A percentile compares a stretch with the other conserved stretches of the same genome.
Evolutionary conservation across 2,888 invertebrate species (phyloP).

Genomic region (Lasius fuliginosus): DNA sequence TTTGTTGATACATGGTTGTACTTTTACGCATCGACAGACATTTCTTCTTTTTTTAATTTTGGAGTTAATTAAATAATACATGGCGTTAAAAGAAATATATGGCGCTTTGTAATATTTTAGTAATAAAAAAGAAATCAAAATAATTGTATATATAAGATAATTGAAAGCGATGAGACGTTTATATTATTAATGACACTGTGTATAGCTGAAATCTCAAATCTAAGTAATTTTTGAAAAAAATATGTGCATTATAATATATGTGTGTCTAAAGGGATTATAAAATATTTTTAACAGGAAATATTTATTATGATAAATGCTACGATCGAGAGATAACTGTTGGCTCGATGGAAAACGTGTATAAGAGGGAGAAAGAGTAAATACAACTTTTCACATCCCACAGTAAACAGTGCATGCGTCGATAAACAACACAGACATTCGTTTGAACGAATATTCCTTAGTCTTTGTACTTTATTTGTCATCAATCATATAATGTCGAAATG

Average conservation of each 20-base stretch:
- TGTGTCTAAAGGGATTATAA: neutral
- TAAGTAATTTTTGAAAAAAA: no score
- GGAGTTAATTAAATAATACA: no score
- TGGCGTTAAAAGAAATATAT: no score
- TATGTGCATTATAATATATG: neutral
- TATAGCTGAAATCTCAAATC: no score
- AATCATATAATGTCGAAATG: conserved; percentile 35
- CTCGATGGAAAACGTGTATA: neutral
- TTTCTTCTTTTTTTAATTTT: no score
- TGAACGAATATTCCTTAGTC: conserved; percentile 27
- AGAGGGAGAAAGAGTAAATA: conserved; percentile 20
- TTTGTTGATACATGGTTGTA: neutral
- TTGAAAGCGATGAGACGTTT: no score
- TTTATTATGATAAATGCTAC: conserved; percentile 1
- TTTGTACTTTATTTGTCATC: conserved; percentile 41
- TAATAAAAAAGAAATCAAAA: no score
- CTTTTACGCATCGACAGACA: no score
- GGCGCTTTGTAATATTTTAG: no score
- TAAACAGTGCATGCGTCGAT: conserved; percentile 25
- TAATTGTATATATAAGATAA: no score
- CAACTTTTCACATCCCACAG: neutral
- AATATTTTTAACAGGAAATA: conserved; percentile 1
- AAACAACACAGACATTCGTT: conserved; percentile 17
- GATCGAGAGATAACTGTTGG: conserved; percentile 9
- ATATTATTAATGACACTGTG: no score